These are phyloP conservation scores for Anastatus disparis DNA, from an alignment of 1,140 invertebrate species.

Conservation along the genomic window DNA sequence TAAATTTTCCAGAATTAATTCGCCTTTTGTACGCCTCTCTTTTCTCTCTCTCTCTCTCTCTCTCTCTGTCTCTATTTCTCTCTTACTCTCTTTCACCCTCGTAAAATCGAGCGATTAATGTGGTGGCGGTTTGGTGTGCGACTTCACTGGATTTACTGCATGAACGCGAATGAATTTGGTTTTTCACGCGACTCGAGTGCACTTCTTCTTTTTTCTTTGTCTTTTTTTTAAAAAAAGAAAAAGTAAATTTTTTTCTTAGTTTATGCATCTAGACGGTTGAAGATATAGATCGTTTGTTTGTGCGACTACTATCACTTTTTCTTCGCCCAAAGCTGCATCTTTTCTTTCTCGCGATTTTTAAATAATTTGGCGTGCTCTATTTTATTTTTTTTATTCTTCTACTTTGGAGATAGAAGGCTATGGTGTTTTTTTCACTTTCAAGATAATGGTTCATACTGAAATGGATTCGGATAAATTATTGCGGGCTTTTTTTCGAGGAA, in stretches of 20 bases:
- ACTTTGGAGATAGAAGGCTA: too few species aligned
- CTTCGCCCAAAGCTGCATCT: too few species aligned
- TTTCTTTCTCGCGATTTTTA: background rate
- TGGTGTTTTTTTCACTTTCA: too few species aligned
- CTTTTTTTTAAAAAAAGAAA: too few species aligned
- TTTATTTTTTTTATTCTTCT: too few species aligned
- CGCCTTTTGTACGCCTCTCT: conserved; percentile 55
- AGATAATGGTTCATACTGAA: too few species aligned
- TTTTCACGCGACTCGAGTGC: conserved; percentile 7
- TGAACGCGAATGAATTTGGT: conserved; percentile 25
- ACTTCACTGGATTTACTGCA: conserved; percentile 22
- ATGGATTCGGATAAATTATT: conserved; percentile 20
- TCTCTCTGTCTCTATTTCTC: conserved; percentile 46
- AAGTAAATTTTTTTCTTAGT: too few species aligned
- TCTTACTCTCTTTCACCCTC: conserved; percentile 46
- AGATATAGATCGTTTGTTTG: conserved; percentile 29
- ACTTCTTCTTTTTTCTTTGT: too few species aligned
- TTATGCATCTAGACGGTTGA: too few species aligned
- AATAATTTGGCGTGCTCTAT: background rate
- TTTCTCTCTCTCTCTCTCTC: conserved; percentile 40
- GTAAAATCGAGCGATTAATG: conserved; percentile 60
- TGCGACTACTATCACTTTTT: too few species aligned
- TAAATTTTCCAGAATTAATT: conserved; percentile 64
- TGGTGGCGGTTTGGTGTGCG: background rate
- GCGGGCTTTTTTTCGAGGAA: background rate